Percentiles rank a stretch among this genome's conserved stretches.
These are phyloP conservation scores for Hafferia zeledoni DNA, from an alignment of 2,797 vertebrate species.

Conservation along the genomic window DNA sequence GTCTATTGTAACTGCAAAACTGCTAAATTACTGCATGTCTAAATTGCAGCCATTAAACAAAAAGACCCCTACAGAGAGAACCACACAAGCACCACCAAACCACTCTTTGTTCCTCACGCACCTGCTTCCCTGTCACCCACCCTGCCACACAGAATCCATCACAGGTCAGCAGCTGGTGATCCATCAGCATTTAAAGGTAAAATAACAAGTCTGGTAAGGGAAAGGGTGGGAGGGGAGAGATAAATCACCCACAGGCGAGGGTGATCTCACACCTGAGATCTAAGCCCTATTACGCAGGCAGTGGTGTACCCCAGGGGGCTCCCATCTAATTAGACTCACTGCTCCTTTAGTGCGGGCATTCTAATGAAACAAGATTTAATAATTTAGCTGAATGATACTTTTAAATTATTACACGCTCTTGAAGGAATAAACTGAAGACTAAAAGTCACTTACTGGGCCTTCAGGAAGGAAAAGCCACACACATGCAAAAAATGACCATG, in stretches of 20 bases:
- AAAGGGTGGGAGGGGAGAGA: not conserved
- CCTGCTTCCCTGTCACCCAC: slow-evolving; percentile 1
- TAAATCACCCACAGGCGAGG: not conserved
- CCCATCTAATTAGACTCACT: not conserved
- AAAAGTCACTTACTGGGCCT: not conserved
- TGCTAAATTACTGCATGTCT: not conserved
- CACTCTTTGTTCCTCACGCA: slow-evolving; percentile 5
- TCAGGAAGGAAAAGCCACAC: not conserved
- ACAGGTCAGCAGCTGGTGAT: not conserved
- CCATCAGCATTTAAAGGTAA: slow-evolving; percentile 33
- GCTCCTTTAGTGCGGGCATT: not conserved
- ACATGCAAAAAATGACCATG: not conserved
- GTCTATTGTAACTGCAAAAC: not conserved
- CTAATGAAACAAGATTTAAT: not conserved
- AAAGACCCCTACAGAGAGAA: not conserved
- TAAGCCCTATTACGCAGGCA: not conserved
- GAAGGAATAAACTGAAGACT: not conserved
- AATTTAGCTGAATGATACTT: not conserved
- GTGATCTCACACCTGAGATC: slow-evolving; percentile 7
- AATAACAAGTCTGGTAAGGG: not conserved
- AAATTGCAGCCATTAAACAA: not conserved
- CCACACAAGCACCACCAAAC: not conserved
- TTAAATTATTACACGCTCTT: not conserved
- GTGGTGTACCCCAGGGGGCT: not conserved
- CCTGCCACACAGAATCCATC: not conserved